Base-by-base conservation (phyloP, 2,888 invertebrate genomes). In the Crepidodera aurea region DNA sequence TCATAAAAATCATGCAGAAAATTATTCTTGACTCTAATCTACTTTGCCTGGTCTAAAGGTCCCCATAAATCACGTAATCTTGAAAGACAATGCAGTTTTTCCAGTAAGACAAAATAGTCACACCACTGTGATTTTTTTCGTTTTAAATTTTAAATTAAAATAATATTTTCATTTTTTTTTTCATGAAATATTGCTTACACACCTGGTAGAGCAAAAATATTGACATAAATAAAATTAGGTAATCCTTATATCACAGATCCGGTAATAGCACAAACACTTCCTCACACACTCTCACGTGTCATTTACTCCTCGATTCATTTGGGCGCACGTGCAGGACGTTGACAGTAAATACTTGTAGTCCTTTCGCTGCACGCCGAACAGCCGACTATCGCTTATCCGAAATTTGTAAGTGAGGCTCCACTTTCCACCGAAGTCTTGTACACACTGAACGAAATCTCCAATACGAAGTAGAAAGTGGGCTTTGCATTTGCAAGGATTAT, bases 381-480 rank as follows among this genome's bases (percentile, higher is more conserved):
- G 13, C 19, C 54, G 22, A 40, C 60, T 7, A 44, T 12, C 53
- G 60, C 27, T 29, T 40, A 8, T 32, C 13, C 40, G 51, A n/a
- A 71, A 39, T 51, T 50, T 51, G 50, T 22, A 54, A 40, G 39
- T 13, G 18, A 19, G 34, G 67, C 18, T 34, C 46, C 37, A 56
- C 56, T 56, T 56, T 46, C 56, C 29, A 13, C 27, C 51, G 51
- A 44, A 22, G 58, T 58, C 58, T 57, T 58, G 53, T 53, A 44
- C 46, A 48, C 53, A 62, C 62, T 62, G 58, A 62, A 71, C 58
- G 54, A 54, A 62, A 39, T 57, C 39, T 44, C 46, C 27, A 13
- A 19, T 27, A 22, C 37, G 65, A 70, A 71, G 77, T 79, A 79
- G 79, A 79, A 79, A 79, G 79, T 78, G 75, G 77, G 75, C 75